These are phyloP conservation scores for Trididemnum miniatum DNA, from an alignment of 23 tunicate genomes.

Conservation along the genomic window DNA sequence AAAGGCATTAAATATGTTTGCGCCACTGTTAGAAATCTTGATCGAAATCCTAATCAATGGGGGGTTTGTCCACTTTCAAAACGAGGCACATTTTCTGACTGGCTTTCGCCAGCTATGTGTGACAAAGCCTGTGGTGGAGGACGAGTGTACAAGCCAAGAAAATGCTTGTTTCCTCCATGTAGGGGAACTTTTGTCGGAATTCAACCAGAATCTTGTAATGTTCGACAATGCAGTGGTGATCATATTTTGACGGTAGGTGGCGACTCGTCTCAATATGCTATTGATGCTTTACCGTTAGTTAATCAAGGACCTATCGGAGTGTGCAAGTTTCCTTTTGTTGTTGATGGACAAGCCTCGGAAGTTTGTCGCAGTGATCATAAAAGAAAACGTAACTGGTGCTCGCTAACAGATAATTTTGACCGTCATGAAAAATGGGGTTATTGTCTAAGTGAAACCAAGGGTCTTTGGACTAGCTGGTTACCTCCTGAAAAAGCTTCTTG, in stretches of 20 bases:
- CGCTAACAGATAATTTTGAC: slow-evolving; percentile 74
- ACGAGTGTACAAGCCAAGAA: slow-evolving; percentile 26
- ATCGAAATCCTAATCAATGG: slow-evolving; percentile 50
- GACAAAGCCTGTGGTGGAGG: slow-evolving; percentile 82
- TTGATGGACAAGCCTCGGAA: slow-evolving; percentile 31
- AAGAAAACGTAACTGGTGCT: slow-evolving; percentile 54
- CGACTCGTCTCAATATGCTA: slow-evolving; percentile 50
- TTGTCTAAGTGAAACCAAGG: slow-evolving; percentile 40
- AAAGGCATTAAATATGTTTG: slow-evolving; percentile 23
- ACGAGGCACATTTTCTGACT: slow-evolving; percentile 49
- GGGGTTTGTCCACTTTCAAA: slow-evolving; percentile 61
- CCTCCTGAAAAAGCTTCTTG: slow-evolving; percentile 2
- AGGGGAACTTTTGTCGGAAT: not conserved
- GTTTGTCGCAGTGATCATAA: slow-evolving; percentile 34
- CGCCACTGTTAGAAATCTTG: slow-evolving; percentile 49
- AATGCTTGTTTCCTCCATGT: slow-evolving; percentile 73
- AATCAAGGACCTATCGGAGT: slow-evolving; percentile 21
- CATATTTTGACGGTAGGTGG: slow-evolving; percentile 51
- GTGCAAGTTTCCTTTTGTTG: slow-evolving; percentile 69
- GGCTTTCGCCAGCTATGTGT: slow-evolving; percentile 51
- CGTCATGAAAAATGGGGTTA: slow-evolving; percentile 81
- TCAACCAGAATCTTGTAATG: slow-evolving; percentile 40
- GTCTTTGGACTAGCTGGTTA: slow-evolving; percentile 59
- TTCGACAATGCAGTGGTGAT: slow-evolving; percentile 52
- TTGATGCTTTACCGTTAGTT: slow-evolving; percentile 6